Conservation (phyloP, 2,113 vertebrate genomes). For the Bos indicus region DNA sequence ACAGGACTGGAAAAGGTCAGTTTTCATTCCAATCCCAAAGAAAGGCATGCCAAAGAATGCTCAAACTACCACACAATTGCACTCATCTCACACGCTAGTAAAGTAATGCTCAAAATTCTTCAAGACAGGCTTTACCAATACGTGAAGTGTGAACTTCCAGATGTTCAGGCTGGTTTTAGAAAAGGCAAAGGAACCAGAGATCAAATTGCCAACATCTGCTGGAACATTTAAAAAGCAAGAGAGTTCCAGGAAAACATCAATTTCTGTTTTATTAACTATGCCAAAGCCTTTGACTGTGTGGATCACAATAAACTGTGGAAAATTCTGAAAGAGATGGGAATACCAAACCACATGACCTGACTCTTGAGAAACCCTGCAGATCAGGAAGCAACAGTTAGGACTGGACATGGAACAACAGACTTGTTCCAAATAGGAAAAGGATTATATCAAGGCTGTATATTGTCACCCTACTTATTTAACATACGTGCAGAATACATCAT, state of each 20-base stretch:
- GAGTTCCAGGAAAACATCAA: background rate
- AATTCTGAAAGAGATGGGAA: background rate
- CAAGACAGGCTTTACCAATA: background rate
- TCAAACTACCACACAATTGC: fast-evolving
- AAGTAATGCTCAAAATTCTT: background rate
- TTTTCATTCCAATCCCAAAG: background rate
- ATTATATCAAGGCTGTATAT: background rate
- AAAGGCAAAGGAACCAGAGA: background rate
- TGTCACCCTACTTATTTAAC: background rate
- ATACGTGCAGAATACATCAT: background rate
- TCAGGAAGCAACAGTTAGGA: background rate
- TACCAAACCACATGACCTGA: background rate
- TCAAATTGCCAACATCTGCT: background rate
- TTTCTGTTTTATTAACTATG: background rate
- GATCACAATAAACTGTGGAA: background rate
- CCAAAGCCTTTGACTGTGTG: background rate
- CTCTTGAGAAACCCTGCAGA: background rate
- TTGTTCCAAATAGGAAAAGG: background rate
- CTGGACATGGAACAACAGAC: background rate
- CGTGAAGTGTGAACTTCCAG: background rate
- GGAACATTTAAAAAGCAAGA: background rate
- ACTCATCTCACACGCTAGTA: background rate
- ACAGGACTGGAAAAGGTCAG: background rate
- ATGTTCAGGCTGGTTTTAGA: background rate
- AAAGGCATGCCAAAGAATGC: background rate